These are phyloP conservation scores for Sphenodon punctatus DNA, from an alignment of 2,797 vertebrate species.

Conservation along the genomic window DNA sequence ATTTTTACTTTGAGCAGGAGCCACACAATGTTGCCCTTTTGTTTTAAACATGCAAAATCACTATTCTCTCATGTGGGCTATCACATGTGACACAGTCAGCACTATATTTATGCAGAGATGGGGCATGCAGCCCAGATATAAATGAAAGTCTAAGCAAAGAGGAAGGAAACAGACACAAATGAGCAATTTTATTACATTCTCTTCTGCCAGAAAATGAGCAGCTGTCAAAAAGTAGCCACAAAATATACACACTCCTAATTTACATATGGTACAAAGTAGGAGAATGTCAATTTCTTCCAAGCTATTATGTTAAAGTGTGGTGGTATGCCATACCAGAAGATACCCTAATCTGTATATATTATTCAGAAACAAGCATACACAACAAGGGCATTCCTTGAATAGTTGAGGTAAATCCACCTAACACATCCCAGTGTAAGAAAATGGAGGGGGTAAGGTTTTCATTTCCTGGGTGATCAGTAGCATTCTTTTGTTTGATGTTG, in stretches of 20 bases:
- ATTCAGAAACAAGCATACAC: not conserved
- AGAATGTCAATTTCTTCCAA: not conserved
- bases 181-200: not conserved
- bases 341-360: not conserved
- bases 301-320: not conserved
- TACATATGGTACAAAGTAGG: not conserved
- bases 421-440: not conserved
- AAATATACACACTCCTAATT: not conserved
- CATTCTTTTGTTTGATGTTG: not conserved
- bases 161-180: not conserved
- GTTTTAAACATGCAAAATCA: not conserved
- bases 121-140: not conserved
- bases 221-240: not conserved
- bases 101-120: not conserved
- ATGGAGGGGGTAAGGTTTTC: not conserved
- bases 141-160: not conserved
- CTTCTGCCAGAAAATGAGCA: not conserved
- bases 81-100: not conserved
- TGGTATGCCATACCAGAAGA: not conserved
- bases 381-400: not conserved
- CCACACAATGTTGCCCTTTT: not conserved
- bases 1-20: constrained; percentile 14
- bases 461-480: too few relatives aligned
- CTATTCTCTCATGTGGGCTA: not conserved
- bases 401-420: not conserved